These are phyloP conservation scores for Hypocryptadius cinnamomeus DNA, from an alignment of 2,113 vertebrate genomes.

Conservation along the genomic window DNA sequence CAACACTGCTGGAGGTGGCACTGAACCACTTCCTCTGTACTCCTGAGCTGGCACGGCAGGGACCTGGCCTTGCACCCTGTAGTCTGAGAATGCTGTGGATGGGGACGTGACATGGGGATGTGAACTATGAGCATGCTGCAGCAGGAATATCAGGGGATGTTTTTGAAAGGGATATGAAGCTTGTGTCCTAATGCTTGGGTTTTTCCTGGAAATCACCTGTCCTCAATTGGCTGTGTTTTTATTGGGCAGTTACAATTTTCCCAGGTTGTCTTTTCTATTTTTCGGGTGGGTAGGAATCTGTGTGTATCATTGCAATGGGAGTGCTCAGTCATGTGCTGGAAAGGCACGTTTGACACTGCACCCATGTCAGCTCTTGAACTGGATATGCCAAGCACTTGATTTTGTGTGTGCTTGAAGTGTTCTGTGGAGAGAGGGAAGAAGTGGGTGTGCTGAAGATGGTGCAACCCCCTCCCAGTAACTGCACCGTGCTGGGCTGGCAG, in stretches of 20 bases:
- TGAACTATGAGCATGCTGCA: background rate
- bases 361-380: background rate
- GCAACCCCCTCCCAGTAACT: background rate
- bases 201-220: background rate
- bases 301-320: background rate
- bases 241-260: background rate
- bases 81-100: background rate
- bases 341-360: accelerated
- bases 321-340: background rate
- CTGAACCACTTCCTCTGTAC: background rate
- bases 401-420: background rate
- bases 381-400: background rate
- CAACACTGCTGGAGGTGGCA: background rate
- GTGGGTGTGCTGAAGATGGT: background rate
- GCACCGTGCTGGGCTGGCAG: accelerated
- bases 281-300: background rate
- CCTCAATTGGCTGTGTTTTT: background rate
- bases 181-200: background rate
- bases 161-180: background rate
- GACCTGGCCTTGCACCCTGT: background rate
- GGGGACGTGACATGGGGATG: background rate
- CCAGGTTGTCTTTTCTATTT: background rate
- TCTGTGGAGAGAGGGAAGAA: background rate
- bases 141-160: background rate
- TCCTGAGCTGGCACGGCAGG: background rate